Evolutionary conservation across 2,797 vertebrate species (phyloP).

Genomic region (Gallinago stenura): DNA sequence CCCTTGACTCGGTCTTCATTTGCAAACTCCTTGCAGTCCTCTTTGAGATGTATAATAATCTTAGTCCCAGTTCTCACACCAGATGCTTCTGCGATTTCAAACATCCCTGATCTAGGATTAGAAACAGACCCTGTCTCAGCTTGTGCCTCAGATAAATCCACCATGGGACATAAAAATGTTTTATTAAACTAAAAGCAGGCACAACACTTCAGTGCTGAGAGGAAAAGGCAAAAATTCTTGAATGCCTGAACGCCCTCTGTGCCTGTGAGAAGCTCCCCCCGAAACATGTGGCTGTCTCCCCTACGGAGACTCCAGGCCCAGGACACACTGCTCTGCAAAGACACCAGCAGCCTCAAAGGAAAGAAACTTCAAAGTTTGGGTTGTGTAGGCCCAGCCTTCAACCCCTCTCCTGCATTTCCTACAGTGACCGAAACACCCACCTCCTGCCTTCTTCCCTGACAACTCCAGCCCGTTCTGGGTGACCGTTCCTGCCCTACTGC

Average conservation of each 20-base stretch:
- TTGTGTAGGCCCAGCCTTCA: neutral
- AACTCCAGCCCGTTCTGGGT: neutral
- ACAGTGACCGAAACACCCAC: neutral
- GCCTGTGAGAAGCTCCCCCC: neutral
- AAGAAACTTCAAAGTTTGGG: neutral
- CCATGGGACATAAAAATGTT: neutral
- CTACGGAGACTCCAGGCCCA: neutral
- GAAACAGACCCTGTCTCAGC: neutral
- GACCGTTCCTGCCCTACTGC: neutral
- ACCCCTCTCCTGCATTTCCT: neutral
- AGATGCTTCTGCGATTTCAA: slow-evolving; percentile 91
- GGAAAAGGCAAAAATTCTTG: neutral
- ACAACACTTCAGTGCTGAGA: neutral
- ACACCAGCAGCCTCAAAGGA: neutral
- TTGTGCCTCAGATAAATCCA: neutral
- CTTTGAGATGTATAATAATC: slow-evolving; percentile 92
- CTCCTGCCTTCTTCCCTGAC: neutral
- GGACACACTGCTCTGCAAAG: neutral
- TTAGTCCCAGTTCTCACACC: slow-evolving; percentile 93
- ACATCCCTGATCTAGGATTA: slow-evolving; percentile 88
- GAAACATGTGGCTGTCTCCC: neutral
- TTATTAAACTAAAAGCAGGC: neutral
- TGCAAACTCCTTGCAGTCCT: slow-evolving; percentile 93
- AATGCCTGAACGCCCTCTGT: neutral
- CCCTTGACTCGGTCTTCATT: slow-evolving; percentile 91